Evolutionary conservation across 2,797 vertebrate species (phyloP), one percentile per base, ranked within the genome.

Genomic region (Numenius phaeopus): DNA sequence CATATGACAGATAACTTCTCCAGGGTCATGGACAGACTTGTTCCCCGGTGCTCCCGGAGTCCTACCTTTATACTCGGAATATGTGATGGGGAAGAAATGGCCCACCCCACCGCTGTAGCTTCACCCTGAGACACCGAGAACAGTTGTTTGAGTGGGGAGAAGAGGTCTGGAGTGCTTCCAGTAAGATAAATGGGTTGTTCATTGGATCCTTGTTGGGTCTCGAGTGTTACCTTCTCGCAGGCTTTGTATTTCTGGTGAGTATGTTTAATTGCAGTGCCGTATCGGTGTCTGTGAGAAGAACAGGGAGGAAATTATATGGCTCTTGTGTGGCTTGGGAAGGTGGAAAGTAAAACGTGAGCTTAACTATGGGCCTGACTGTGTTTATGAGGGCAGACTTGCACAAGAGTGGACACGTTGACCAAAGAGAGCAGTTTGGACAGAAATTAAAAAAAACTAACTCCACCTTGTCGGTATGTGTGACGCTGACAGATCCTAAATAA

Each of bases 1-100:
- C 23, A 14, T 2, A 0, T 2, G 19, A n/a, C 0, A 4, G 76
- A 37, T 24, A 9, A 11, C 30, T 71, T 59, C 59, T 83, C 13
- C 39, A 42, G 32, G n/a, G 18, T 39, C 39, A 21, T 19, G 6
- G 59, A 23, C 21, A 85, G 39, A 5, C 39, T 17, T 49, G n/a
- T 14, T 6, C 14, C 3, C 12, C 2, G 1, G 11, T 7, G 1
- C 6, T 83, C 14, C 14, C 46, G 19, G 32, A 50, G 55, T 50
- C 57, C 37, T 65, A 10, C 32, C 12, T 39, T 92, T 79, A 17
- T 26, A 32, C 30, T 42, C 12, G 30, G 55, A 79, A 54, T 14
- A 23, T 7, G 21, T 58, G 12, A 11, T 24, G 34, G 24, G 14
- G 24, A 85, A 73, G 30, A 94, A 83, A 64, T 32, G 24, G 10